These are phyloP conservation scores for Amphimallon solstitiale DNA, from an alignment of 2,888 invertebrate species.

Conservation along the genomic window DNA sequence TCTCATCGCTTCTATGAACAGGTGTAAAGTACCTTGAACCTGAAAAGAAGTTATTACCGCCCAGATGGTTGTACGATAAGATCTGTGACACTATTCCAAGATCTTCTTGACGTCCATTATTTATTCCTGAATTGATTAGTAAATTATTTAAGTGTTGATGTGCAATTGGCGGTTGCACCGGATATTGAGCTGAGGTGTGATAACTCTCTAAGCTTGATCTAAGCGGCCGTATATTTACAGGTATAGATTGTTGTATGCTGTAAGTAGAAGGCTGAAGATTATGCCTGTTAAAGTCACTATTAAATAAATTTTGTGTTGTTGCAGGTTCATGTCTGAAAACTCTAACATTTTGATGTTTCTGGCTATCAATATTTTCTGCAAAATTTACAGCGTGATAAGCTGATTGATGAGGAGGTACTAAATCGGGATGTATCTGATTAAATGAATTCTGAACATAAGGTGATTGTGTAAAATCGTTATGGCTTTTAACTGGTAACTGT, in stretches of 20 bases:
- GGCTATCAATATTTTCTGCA: slow-evolving; percentile 18
- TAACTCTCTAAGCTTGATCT: slow-evolving; percentile 48
- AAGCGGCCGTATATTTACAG: slow-evolving; percentile 46
- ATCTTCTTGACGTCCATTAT: slow-evolving; percentile 72
- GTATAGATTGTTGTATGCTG: slow-evolving; percentile 44
- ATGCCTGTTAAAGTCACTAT: slow-evolving; percentile 38
- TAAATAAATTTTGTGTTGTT: slow-evolving; percentile 56
- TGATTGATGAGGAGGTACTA: slow-evolving; percentile 40
- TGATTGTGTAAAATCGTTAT: slow-evolving; percentile 52
- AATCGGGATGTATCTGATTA: slow-evolving; percentile 58
- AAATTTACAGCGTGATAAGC: slow-evolving; percentile 46
- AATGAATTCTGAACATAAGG: slow-evolving; percentile 53
- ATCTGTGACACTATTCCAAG: slow-evolving; percentile 85
- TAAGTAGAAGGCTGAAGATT: background rate
- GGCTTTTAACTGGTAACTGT: slow-evolving; percentile 58
- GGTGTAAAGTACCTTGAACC: slow-evolving; percentile 6
- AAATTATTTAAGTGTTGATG: slow-evolving; percentile 72
- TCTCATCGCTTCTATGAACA: slow-evolving; percentile 24
- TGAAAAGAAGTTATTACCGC: slow-evolving; percentile 61
- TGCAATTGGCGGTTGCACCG: slow-evolving; percentile 54
- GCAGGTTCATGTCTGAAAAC: slow-evolving; percentile 59
- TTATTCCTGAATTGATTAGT: slow-evolving; percentile 74
- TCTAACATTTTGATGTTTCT: slow-evolving; percentile 47
- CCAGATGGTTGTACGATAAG: slow-evolving; percentile 77
- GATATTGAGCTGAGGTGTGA: slow-evolving; percentile 48